Evolutionary conservation across 1,140 invertebrate genomes (phyloP).

Genomic region (Lerema accius): DNA sequence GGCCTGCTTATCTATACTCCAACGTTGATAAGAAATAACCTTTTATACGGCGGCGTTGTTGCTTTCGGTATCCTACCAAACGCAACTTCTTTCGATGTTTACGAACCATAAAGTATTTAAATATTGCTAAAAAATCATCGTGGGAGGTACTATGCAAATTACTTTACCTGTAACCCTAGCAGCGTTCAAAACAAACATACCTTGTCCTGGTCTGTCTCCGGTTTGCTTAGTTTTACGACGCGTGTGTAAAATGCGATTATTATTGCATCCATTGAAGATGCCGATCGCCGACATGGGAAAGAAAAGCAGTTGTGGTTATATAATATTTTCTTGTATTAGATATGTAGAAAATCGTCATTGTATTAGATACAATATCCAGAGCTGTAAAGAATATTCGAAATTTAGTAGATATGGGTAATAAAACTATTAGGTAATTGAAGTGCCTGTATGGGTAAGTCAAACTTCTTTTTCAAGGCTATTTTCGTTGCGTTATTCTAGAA

Average conservation of each 20-base stretch:
- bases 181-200: conserved; percentile 66
- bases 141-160: conserved; percentile 81
- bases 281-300: conserved; percentile 50
- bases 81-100: conserved; percentile 40
- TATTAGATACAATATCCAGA: too few species aligned
- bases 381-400: too few species aligned
- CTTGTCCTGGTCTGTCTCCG: conserved; percentile 56
- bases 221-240: conserved; percentile 79
- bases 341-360: too few species aligned
- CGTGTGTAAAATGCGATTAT: conserved; percentile 75
- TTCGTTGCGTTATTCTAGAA: too few species aligned
- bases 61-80: conserved; percentile 14
- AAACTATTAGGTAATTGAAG: too few species aligned
- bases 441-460: too few species aligned
- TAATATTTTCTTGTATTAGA: background rate
- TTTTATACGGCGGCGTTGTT: background rate
- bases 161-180: conserved; percentile 72
- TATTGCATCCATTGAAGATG: conserved; percentile 63
- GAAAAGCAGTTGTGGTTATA: conserved; percentile 21
- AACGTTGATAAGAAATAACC: conserved; percentile 22
- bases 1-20: background rate
- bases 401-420: too few species aligned
- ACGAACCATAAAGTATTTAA: conserved; percentile 53
- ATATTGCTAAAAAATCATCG: conserved; percentile 59
- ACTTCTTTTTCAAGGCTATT: too few species aligned